phyloP scores from a whole-genome alignment of 2,888 invertebrate genomes.

The Allygus modestus region DNA sequence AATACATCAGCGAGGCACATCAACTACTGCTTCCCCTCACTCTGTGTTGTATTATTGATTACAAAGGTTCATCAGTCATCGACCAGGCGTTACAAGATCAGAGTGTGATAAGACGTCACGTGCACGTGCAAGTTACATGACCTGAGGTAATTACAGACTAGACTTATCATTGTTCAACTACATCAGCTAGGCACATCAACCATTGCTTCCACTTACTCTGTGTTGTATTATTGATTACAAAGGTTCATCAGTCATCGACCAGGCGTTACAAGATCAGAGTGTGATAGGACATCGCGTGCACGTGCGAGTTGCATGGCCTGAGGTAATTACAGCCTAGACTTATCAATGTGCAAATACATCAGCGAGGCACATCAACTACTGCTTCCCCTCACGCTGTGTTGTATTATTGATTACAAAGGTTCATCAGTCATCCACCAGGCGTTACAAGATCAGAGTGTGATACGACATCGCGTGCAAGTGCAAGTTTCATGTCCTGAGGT shows the following conservation, averaged over 20 bases:
- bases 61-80: slow-evolving; percentile 15
- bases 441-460: neutral
- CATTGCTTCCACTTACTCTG: neutral
- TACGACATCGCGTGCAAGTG: slow-evolving; percentile 1
- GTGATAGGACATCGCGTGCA: slow-evolving; percentile 6
- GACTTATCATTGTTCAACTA: slow-evolving; percentile 19
- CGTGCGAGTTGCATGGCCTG: neutral
- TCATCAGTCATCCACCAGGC: neutral
- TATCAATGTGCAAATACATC: slow-evolving; percentile 34
- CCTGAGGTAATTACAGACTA: slow-evolving; percentile 10
- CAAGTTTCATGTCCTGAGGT: neutral
- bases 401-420: slow-evolving; percentile 23
- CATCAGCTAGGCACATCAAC: slow-evolving; percentile 5
- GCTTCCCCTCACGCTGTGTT: neutral
- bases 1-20: slow-evolving; percentile 21
- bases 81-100: neutral
- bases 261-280: neutral
- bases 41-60: slow-evolving; percentile 21
- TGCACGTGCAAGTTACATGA: slow-evolving; percentile 2
- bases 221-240: slow-evolving; percentile 26
- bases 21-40: neutral
- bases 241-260: slow-evolving; percentile 9
- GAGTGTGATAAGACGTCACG: slow-evolving; percentile 9
- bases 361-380: neutral
- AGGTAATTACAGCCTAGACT: slow-evolving; percentile 17